Base-by-base conservation (phyloP, 2,888 invertebrate species). In the Trissolcus brochymenae region DNA sequence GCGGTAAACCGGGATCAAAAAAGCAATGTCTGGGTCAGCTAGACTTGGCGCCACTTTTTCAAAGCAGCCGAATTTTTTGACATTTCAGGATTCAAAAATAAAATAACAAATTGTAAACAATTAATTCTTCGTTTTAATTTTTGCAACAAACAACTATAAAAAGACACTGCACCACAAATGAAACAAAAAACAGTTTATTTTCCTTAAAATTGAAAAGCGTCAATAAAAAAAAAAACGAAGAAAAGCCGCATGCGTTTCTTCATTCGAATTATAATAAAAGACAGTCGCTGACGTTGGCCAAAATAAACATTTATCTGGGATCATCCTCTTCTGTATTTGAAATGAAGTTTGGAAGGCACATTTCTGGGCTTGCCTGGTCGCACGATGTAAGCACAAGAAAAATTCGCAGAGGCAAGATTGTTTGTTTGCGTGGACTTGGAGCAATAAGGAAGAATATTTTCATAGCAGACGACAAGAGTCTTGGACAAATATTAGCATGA, bases 401-500 rank as follows among this genome's bases (percentile, higher is more conserved):
- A 76, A 62, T 64, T 54, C 55, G 54, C 50, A 74, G 64, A 61
- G 46, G 17, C 55, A 74, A 68, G 53, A 53, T 62, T 57, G 35
- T 29, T 62, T 62, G 57, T 74, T 74, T 67, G 74, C 51, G 62
- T 57, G 61, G 66, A 29, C 54, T 51, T 4, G 61, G 43, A 21
- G 51, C 67, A 62, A 68, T 62, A 68, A 49, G 64, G 67, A 62
- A 64, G 54, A 68, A 64, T 64, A 68, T 68, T 75, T 68, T 75
- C 43, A 35, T 35, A 11, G 64, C 40, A 1, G 46, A 57, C 64
- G 60, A 46, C 51, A 43, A 72, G 67, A 77, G 60, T 55, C 60
- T 59, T 54, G 73, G 76, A 81, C 73, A 81, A 79, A 82, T 78
- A 82, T 84, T 84, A 82, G 79, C 82, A 83, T 83, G 81, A 81